Percentiles rank a stretch among this genome's conserved stretches.
Conservation (phyloP, 2,113 vertebrate genomes). For the Nothobranchius kuhntae region DNA sequence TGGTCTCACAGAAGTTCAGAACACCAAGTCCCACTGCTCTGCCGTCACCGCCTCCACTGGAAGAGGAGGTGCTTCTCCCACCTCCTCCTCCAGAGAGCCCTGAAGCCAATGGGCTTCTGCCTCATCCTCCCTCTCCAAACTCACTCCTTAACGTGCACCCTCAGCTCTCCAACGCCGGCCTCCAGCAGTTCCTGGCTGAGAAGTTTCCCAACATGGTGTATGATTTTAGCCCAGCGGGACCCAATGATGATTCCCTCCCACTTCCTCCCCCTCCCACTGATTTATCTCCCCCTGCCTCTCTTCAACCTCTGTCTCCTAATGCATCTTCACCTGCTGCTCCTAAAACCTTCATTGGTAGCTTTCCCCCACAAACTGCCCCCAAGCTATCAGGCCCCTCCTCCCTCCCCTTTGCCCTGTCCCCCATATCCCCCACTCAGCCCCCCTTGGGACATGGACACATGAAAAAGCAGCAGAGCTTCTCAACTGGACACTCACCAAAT, state of each 20-base stretch:
- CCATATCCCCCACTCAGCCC: slow-evolving; percentile 49
- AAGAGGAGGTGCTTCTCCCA: slow-evolving; percentile 57
- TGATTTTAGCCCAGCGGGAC: slow-evolving; percentile 41
- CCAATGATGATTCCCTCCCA: slow-evolving; percentile 28
- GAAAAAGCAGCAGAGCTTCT: slow-evolving; percentile 86
- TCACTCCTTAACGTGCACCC: slow-evolving; percentile 1
- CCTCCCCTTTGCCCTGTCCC: slow-evolving; percentile 69
- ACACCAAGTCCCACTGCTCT: slow-evolving; percentile 75
- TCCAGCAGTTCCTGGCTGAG: slow-evolving; percentile 79
- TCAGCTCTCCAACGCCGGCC: slow-evolving; percentile 69
- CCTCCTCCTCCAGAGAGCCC: slow-evolving; percentile 59
- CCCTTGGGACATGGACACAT: slow-evolving; percentile 49
- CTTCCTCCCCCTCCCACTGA: slow-evolving; percentile 58
- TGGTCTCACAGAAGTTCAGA: slow-evolving; percentile 83
- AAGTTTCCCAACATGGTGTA: slow-evolving; percentile 87
- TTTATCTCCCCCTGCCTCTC: slow-evolving; percentile 64
- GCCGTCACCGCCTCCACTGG: slow-evolving; percentile 74
- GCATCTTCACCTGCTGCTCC: slow-evolving; percentile 81
- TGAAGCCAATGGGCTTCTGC: slow-evolving; percentile 59
- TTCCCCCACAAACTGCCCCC: slow-evolving; percentile 76
- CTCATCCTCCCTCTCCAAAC: slow-evolving; percentile 58
- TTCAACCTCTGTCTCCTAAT: slow-evolving; percentile 67
- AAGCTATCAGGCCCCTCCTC: slow-evolving; percentile 75
- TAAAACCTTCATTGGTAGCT: slow-evolving; percentile 79
- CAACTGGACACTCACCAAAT: slow-evolving; percentile 78